These are phyloP conservation scores for Argyra leucocephala DNA, from an alignment of 2,888 invertebrate genomes.

Conservation along the genomic window DNA sequence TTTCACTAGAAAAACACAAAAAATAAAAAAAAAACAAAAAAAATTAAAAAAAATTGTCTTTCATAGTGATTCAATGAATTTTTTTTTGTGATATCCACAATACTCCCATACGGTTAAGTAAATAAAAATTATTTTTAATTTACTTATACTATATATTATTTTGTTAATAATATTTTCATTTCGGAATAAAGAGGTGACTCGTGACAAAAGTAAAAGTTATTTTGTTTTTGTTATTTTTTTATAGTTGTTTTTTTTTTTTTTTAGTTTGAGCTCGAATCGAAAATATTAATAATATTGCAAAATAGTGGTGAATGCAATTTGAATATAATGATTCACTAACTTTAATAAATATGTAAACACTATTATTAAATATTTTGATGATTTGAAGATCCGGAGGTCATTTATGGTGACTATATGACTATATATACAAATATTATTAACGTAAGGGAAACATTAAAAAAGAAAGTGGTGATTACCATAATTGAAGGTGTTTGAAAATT, in stretches of 20 bases:
- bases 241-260: background rate
- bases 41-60: too few relatives aligned
- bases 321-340: background rate
- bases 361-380: too few relatives aligned
- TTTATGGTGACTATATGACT: background rate
- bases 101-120: background rate
- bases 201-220: background rate
- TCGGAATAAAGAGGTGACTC: background rate
- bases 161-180: too few relatives aligned
- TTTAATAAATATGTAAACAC: too few relatives aligned
- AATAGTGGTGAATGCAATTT: background rate
- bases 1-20: background rate
- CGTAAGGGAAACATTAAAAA: background rate
- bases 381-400: background rate
- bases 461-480: background rate
- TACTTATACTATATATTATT: background rate
- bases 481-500: too few relatives aligned
- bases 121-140: background rate
- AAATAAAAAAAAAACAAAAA: background rate
- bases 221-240: too few relatives aligned
- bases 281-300: background rate
- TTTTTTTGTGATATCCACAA: background rate
- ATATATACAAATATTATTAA: too few relatives aligned
- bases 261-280: background rate
- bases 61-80: background rate